phyloP scores from a whole-genome alignment of 2,113 vertebrate genomes.

The Tupaia tana region DNA sequence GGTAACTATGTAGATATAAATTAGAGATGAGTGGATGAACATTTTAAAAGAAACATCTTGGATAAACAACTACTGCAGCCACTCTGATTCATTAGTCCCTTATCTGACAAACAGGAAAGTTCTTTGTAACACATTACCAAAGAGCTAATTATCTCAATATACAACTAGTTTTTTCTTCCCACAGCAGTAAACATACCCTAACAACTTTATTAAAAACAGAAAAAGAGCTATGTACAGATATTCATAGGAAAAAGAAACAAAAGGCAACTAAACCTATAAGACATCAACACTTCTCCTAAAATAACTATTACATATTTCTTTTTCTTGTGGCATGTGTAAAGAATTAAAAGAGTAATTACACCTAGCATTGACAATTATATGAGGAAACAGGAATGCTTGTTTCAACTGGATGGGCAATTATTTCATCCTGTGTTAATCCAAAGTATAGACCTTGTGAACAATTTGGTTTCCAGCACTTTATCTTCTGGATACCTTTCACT shows the following conservation, averaged over 20 bases:
- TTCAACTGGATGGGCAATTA: not conserved
- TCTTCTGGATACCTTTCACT: not conserved
- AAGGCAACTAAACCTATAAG: not conserved
- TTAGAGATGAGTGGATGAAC: not conserved
- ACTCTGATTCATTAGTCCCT: not conserved
- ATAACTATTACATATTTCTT: not conserved
- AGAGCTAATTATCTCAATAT: not conserved
- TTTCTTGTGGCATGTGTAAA: not conserved
- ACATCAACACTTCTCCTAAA: not conserved
- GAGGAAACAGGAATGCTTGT: constrained; percentile 12
- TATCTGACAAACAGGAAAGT: not conserved
- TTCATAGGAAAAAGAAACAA: not conserved
- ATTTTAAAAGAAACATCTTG: constrained; percentile 2
- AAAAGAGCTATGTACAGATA: not conserved
- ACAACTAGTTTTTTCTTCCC: not conserved
- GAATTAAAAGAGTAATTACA: not conserved
- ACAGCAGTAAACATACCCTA: not conserved
- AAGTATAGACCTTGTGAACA: not conserved
- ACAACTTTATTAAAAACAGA: not conserved
- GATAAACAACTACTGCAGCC: not conserved
- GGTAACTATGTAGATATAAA: not conserved
- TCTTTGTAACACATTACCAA: not conserved
- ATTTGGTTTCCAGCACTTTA: not conserved
- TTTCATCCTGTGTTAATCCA: not conserved
- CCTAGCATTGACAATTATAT: not conserved